phyloP scores from a whole-genome alignment of 1,140 invertebrate genomes.

The Drosophila nikananu region DNA sequence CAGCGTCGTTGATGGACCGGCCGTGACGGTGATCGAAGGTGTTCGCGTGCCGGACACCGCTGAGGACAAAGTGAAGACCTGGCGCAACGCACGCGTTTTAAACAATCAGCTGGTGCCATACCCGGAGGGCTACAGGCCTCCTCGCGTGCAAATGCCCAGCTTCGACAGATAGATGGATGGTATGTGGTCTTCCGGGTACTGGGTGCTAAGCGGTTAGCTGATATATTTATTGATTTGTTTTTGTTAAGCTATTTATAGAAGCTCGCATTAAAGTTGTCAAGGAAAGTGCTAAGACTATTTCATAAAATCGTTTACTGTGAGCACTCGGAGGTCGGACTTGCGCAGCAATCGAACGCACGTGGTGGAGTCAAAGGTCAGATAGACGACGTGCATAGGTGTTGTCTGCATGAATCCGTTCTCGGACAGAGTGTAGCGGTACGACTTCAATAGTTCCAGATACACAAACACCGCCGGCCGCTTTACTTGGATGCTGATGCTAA shows the following conservation, averaged over 20 bases:
- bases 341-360: slow-evolving; percentile 59
- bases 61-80: slow-evolving; percentile 91
- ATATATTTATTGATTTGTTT: slow-evolving; percentile 77
- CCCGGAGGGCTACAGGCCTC: slow-evolving; percentile 88
- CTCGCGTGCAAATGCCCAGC: slow-evolving; percentile 85
- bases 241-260: slow-evolving; percentile 76
- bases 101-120: slow-evolving; percentile 91
- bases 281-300: slow-evolving; percentile 15
- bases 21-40: slow-evolving; percentile 90
- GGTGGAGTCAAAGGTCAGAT: slow-evolving; percentile 54
- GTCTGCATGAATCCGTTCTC: slow-evolving; percentile 85
- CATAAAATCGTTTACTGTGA: slow-evolving; percentile 80
- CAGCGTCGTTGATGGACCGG: slow-evolving; percentile 74
- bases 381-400: slow-evolving; percentile 61
- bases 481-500: slow-evolving; percentile 69
- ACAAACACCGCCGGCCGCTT: slow-evolving; percentile 77
- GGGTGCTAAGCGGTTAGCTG: slow-evolving; percentile 35
- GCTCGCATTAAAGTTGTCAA: slow-evolving; percentile 65
- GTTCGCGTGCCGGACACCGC: slow-evolving; percentile 93
- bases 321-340: slow-evolving; percentile 63
- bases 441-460: slow-evolving; percentile 78
- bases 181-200: slow-evolving; percentile 3
- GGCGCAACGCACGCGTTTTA: slow-evolving; percentile 94
- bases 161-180: slow-evolving; percentile 68
- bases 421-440: slow-evolving; percentile 73